Base-by-base conservation (phyloP, 1,140 invertebrate genomes). In the Tribolium madens region DNA sequence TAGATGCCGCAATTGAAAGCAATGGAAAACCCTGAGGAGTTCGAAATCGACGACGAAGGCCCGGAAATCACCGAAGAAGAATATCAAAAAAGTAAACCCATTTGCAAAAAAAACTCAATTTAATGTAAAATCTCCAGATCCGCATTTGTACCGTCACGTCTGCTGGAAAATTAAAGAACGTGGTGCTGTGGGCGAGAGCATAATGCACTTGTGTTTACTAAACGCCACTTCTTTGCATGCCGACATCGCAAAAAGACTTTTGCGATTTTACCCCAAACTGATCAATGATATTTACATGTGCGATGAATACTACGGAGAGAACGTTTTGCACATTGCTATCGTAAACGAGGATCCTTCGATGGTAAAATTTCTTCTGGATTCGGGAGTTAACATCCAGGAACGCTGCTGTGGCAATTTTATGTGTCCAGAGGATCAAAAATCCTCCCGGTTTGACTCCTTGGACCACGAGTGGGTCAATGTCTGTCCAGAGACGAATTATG, bases 261-360 rank as follows among this genome's bases (percentile, higher is more conserved):
- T 99, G 0, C 90, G 93, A 53, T 94, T 96, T 84, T 99, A 96
- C 87, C 98, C 98, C 0, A 97, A 96, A 84, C 89, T 99, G 0
- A 96, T 99, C 80, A 95, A 98, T 83, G 98, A 99, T 84, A 93
- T 98, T 79, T 99, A 99, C 85, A 91, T 97, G 84, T 92, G 92
- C 50, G 97, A 99, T 81, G 97, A 99, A 85, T 99, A 99, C 86
- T 99, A 98, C 84, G 97, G 96, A 0, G 95, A 97, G 84, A 96
- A 92, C 84, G 94, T 95, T 0, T 88, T 99, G 0, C 98, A 99
- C 82, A 97, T 99, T 85, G 96, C 97, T 0, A 98, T 99, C 80
- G 97, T 98, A 0, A 99, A 99, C 86, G 98, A 99, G 85, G 98
- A 99, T 86, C 96, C 97, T 0, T 92, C 95, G 0, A 97, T 99